Conservation (phyloP, 2,797 vertebrate species). For the Sciurus carolinensis region DNA sequence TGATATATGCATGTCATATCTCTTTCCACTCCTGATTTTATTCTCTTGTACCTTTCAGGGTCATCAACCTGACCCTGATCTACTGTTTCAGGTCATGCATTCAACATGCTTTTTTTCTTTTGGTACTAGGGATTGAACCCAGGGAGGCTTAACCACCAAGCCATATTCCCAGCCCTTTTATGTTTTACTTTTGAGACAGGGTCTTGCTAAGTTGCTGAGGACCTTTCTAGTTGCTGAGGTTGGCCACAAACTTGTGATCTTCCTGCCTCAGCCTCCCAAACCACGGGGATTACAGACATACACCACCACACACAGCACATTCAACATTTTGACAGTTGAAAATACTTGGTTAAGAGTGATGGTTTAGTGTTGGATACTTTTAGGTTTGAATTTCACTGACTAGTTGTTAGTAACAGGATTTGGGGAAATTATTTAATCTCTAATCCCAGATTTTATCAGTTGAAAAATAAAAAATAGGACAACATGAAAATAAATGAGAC, state of each 20-base stretch:
- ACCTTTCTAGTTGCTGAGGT: no score
- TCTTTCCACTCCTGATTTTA: background rate
- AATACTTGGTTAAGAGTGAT: slow-evolving; percentile 27
- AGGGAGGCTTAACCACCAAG: no score
- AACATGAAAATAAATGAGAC: slow-evolving; percentile 31
- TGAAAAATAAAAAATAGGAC: background rate
- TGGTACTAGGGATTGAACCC: no score
- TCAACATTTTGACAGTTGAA: slow-evolving; percentile 41
- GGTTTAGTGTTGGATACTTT: background rate
- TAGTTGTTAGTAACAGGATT: slow-evolving; percentile 10
- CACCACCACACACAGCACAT: background rate
- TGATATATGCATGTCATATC: background rate
- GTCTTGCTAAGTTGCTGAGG: no score
- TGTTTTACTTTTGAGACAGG: no score
- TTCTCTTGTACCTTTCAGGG: background rate
- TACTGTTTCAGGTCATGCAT: background rate
- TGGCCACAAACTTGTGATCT: no score
- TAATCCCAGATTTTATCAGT: background rate
- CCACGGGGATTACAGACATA: no score
- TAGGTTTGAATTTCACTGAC: slow-evolving; percentile 38
- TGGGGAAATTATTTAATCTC: slow-evolving; percentile 50
- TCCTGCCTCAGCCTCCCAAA: no score
- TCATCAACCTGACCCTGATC: background rate
- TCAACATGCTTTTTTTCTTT: background rate
- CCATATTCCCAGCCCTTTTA: no score